Evolutionary conservation across 2,797 vertebrate species (phyloP), one percentile per base, ranked within the genome.

Genomic region (Sylvia borin): DNA sequence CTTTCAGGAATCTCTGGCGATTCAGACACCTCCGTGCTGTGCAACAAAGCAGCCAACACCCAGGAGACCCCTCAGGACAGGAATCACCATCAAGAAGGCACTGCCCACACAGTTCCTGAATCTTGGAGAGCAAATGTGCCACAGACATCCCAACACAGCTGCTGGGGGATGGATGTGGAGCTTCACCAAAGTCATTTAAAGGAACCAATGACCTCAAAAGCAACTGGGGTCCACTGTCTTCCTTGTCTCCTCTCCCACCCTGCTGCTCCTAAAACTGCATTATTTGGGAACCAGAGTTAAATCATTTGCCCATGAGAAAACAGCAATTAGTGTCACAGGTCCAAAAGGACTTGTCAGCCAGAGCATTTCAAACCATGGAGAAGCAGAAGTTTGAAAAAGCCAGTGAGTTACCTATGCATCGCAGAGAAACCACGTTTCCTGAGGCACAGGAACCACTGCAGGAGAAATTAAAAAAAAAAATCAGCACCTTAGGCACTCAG

Each of bases 331-430:
- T 65, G 68, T 27, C 25, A 18, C 32, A 67, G 14, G n/a, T 55
- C 64, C 40, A 25, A 26, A 91, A 58, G 36, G 19, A 50, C 12
- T 76, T 65, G 40, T 17, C 27, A 73, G 65, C 2, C 55, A 55
- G 36, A 54, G 13, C 12, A 26, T 65, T 67, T 83, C 72, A 86
- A 80, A 80, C 31, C 13, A 13, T 24, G 25, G 45, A 36, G 43
- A 60, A 68, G 50, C 31, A 51, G 31, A 57, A 55, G 36, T 32
- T 19, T 71, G 64, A 73, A 45, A 76, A 78, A 60, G 42, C 60
- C 12, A 11, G 31, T 15, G 53, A 93, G 98, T 98, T 96, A 99
- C 99, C 94, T 91, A 98, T 98, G 62, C 99, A 99, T 36, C 79
- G 97, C 54, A 99, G 88, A 4, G 98, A 98, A 80, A 99, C 98